A percentile compares a stretch with the other conserved stretches of the same genome.
Evolutionary conservation across 2,797 vertebrate species (phyloP).

Genomic region (Brachymystax lenok): DNA sequence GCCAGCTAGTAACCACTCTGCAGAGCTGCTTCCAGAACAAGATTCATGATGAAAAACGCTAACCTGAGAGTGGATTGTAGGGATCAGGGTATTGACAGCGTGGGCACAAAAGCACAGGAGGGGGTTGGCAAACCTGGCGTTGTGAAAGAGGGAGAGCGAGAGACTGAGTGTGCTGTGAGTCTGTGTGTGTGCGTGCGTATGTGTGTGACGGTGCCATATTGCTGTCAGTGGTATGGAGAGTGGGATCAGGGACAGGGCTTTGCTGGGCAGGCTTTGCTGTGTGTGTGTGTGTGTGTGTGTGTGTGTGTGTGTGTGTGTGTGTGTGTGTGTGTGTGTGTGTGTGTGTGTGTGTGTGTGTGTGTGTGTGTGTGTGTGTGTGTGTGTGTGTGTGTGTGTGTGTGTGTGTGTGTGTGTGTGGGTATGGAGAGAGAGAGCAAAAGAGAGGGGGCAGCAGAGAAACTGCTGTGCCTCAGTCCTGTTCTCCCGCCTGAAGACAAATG

Average conservation of each 20-base stretch:
- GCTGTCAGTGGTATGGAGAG: constrained; percentile 42
- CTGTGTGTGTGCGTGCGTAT: neutral
- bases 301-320: constrained; percentile 24
- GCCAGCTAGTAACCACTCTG: too few species aligned
- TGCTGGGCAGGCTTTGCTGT: constrained; percentile 42
- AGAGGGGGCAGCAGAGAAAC: constrained; percentile 4
- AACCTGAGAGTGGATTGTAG: constrained; percentile 29
- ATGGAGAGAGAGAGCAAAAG: neutral
- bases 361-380: neutral
- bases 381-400: constrained; percentile 16
- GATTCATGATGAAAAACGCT: constrained; percentile 18
- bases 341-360: constrained; percentile 26
- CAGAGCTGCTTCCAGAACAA: too few species aligned
- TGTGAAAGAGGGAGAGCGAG: constrained; percentile 27
- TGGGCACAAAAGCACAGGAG: constrained; percentile 39
- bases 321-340: constrained; percentile 26
- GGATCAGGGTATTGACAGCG: constrained; percentile 51
- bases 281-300: constrained; percentile 21
- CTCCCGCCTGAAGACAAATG: constrained; percentile 70
- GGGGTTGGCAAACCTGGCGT: constrained; percentile 36
- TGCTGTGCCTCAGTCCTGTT: constrained; percentile 44
- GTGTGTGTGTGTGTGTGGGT: neutral
- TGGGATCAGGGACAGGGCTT: constrained; percentile 50
- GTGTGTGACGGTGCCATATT: constrained; percentile 34
- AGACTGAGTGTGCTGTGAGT: constrained; percentile 29